Conservation (phyloP, 2,797 vertebrate genomes). For the Miichthys miiuy region DNA sequence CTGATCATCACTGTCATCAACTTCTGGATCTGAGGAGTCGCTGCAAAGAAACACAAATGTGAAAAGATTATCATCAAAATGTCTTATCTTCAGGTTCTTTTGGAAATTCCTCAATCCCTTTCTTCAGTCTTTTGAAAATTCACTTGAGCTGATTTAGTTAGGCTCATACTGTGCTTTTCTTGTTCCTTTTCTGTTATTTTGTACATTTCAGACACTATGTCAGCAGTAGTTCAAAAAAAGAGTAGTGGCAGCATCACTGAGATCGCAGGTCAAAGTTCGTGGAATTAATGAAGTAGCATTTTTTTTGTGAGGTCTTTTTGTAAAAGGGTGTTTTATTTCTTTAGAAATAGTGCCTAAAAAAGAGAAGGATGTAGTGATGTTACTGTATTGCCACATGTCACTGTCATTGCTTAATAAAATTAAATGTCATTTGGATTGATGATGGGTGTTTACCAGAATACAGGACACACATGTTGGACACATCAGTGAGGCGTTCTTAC, state of each 20-base stretch:
- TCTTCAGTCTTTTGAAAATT: slow-evolving; percentile 1
- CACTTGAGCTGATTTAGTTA: not conserved
- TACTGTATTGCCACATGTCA: not conserved
- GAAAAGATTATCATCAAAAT: slow-evolving; percentile 32
- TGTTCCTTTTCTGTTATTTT: not conserved
- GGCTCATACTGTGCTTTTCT: not conserved
- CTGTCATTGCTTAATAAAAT: slow-evolving; percentile 8
- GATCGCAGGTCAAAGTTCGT: not conserved
- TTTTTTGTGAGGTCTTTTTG: not conserved
- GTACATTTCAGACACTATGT: not conserved
- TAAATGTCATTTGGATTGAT: not conserved
- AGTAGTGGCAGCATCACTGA: too few relatives aligned
- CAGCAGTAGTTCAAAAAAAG: not conserved
- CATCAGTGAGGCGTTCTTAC: slow-evolving; percentile 72
- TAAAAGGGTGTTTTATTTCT: not conserved
- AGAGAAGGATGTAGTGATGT: slow-evolving; percentile 9
- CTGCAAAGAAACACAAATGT: slow-evolving; percentile 77
- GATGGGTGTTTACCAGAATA: not conserved
- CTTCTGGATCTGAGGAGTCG: slow-evolving; percentile 94
- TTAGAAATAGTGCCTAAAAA: slow-evolving; percentile 1
- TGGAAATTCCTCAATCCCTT: slow-evolving; percentile 12
- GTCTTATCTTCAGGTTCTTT: slow-evolving; percentile 5
- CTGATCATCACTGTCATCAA: slow-evolving; percentile 97
- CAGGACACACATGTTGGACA: not conserved
- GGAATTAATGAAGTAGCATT: too few relatives aligned